Conservation (phyloP, 92 coral and sea anemone species). For the Actinernus sp. region DNA sequence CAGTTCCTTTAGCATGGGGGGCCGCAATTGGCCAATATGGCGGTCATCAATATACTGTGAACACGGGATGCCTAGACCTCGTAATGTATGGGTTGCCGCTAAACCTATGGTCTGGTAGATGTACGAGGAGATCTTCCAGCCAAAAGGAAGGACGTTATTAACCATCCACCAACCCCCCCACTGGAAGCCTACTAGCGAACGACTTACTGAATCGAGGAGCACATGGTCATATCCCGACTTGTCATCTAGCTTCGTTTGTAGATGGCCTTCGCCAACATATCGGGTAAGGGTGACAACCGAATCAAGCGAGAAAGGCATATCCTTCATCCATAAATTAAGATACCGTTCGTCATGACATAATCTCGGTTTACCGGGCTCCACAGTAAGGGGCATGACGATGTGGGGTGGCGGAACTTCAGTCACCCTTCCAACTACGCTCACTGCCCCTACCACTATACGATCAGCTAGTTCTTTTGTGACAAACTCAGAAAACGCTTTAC, state of each 20-base stretch:
- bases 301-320: constrained; percentile 25
- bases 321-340: constrained; percentile 38
- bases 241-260: constrained; percentile 27
- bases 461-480: constrained; percentile 9
- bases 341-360: constrained; percentile 49
- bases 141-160: constrained; percentile 17
- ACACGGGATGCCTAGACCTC: constrained; percentile 11
- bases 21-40: neutral
- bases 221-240: constrained; percentile 37
- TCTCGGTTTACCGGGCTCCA: constrained; percentile 36
- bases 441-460: constrained; percentile 10
- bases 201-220: constrained; percentile 2
- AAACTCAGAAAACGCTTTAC: constrained; percentile 23
- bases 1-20: too few relatives aligned
- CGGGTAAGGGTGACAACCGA: constrained; percentile 19
- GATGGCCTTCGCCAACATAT: constrained; percentile 16
- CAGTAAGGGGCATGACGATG: constrained; percentile 49
- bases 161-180: constrained; percentile 18
- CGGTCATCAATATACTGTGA: constrained; percentile 23
- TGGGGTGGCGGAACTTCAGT: neutral
- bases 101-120: constrained; percentile 11
- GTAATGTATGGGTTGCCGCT: constrained; percentile 5
- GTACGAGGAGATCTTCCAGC: constrained; percentile 30
- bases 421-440: constrained; percentile 11
- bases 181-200: neutral